Percentiles rank a stretch among this genome's conserved stretches.
These are phyloP conservation scores for Saturnia pavonia DNA, from an alignment of 2,888 invertebrate genomes.

Conservation along the genomic window DNA sequence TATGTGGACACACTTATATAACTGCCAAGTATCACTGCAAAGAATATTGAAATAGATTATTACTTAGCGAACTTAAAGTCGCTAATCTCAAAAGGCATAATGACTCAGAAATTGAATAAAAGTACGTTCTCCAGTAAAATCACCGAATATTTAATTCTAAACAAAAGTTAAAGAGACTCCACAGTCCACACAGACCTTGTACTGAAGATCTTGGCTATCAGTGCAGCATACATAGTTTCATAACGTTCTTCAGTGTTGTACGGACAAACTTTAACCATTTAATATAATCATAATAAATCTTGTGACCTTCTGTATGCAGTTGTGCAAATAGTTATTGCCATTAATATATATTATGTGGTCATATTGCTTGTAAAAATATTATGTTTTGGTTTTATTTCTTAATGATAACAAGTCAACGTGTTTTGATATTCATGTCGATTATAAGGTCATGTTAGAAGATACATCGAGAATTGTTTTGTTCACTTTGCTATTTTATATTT, in stretches of 20 bases:
- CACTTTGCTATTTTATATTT: conserved; percentile 4
- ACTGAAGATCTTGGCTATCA: background rate
- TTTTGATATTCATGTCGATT: conserved; percentile 7
- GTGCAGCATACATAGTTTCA: background rate
- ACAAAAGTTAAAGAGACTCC: background rate
- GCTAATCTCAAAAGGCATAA: background rate
- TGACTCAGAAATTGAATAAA: background rate
- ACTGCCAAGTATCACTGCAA: background rate
- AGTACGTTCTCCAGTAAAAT: background rate
- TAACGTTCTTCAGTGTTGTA: background rate
- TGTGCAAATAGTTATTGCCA: conserved; percentile 17
- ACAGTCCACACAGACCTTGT: background rate
- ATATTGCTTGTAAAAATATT: conserved; percentile 4
- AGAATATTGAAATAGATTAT: background rate
- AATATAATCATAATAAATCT: conserved; percentile 3
- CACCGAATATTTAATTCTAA: background rate
- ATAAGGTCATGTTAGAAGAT: conserved; percentile 10
- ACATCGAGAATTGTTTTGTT: background rate
- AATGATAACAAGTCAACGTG: background rate
- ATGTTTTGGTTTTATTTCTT: conserved; percentile 10
- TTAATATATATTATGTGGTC: background rate
- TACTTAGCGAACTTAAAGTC: background rate
- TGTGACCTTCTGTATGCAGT: background rate
- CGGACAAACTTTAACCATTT: background rate
- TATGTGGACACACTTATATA: background rate